These are phyloP conservation scores for Oncorhynchus tshawytscha DNA, from an alignment of 2,113 vertebrate genomes.

Conservation along the genomic window DNA sequence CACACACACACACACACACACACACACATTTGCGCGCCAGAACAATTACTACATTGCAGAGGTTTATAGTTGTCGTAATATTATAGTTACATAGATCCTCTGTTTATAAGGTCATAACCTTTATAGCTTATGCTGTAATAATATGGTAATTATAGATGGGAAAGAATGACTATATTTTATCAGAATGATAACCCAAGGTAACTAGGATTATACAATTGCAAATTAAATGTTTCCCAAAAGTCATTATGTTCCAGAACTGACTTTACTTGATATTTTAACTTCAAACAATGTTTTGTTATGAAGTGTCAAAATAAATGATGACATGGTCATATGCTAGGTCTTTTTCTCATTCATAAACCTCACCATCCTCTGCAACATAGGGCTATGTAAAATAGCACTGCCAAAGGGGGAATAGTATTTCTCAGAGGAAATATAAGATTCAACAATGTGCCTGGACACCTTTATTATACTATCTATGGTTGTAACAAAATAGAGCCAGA, in stretches of 20 bases:
- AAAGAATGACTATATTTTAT: constrained; percentile 14
- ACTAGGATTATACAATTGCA: too few species aligned
- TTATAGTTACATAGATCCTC: constrained; percentile 47
- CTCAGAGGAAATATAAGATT: neutral
- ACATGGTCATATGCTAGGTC: neutral
- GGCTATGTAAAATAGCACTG: neutral
- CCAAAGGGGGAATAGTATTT: neutral
- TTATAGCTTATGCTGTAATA: constrained; percentile 41
- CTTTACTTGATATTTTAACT: too few species aligned
- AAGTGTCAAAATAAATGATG: neutral
- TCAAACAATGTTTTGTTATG: too few species aligned
- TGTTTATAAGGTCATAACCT: constrained; percentile 52
- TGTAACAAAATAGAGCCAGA: neutral
- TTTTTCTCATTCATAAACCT: neutral
- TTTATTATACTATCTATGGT: neutral
- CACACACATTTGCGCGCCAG: neutral
- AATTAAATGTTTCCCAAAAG: too few species aligned
- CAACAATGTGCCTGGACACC: neutral
- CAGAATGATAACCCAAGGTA: constrained; percentile 11
- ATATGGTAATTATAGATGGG: constrained; percentile 49
- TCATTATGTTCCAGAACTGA: too few species aligned
- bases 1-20: neutral
- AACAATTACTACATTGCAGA: constrained; percentile 32
- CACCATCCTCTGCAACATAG: neutral
- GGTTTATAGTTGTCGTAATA: constrained; percentile 54